Conservation (phyloP, 2,888 invertebrate species). For the Drosophila neotestacea region DNA sequence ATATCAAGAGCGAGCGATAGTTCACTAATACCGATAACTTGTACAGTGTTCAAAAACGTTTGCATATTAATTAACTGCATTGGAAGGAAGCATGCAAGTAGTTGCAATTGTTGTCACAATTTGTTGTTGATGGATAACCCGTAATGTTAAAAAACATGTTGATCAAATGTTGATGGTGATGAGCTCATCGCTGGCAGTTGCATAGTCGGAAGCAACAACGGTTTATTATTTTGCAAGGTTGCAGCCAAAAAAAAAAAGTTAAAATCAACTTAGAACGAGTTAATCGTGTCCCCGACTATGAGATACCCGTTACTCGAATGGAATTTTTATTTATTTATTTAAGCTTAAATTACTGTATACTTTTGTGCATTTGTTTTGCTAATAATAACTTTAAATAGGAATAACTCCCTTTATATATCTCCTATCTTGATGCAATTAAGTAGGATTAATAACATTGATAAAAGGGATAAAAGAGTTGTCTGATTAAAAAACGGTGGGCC, state of each 20-base stretch:
- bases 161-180: slow-evolving; percentile 34
- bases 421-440: neutral
- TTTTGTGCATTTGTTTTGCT: no score
- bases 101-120: slow-evolving; percentile 22
- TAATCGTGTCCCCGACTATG: neutral
- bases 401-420: neutral
- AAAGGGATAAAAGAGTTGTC: neutral
- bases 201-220: slow-evolving; percentile 13
- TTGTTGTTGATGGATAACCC: slow-evolving; percentile 42
- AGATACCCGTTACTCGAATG: neutral
- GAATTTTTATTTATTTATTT: no score
- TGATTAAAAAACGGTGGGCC: no score
- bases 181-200: slow-evolving; percentile 44
- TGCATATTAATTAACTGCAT: slow-evolving; percentile 60
- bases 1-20: neutral
- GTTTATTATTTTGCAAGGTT: slow-evolving; percentile 42
- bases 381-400: neutral
- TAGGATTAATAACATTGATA: neutral
- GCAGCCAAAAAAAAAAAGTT: slow-evolving; percentile 24
- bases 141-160: slow-evolving; percentile 39
- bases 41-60: slow-evolving; percentile 29
- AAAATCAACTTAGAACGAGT: neutral
- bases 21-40: slow-evolving; percentile 35
- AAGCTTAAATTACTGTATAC: neutral
- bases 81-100: slow-evolving; percentile 27